phyloP scores from a whole-genome alignment of 2,797 vertebrate species.

The Scleropages formosus region DNA sequence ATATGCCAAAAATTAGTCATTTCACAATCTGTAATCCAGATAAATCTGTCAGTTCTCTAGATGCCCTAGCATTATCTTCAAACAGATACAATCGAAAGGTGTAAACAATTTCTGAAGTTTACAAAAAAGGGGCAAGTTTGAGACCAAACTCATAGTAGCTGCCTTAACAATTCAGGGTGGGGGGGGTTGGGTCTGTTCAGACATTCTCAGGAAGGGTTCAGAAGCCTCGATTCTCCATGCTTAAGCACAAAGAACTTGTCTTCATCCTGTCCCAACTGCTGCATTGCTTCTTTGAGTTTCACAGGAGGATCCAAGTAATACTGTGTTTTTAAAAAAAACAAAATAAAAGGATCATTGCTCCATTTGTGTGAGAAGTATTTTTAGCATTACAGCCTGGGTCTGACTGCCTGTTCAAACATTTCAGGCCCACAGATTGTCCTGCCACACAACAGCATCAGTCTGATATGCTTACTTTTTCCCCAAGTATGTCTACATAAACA shows the following conservation, averaged over 20 bases:
- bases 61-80: neutral
- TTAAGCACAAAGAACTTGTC: slow-evolving; percentile 86
- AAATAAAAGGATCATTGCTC: neutral
- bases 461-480: neutral
- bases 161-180: neutral
- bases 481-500: too few species aligned
- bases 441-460: neutral
- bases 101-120: too few species aligned
- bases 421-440: slow-evolving; percentile 4
- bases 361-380: neutral
- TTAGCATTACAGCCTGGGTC: slow-evolving; percentile 11
- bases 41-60: neutral
- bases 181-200: slow-evolving; percentile 53
- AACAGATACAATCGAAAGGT: too few species aligned
- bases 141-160: neutral
- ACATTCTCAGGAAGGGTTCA: slow-evolving; percentile 63
- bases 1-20: neutral
- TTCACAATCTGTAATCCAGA: neutral
- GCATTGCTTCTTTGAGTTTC: slow-evolving; percentile 80
- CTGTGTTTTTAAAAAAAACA: slow-evolving; percentile 64
- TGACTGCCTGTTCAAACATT: slow-evolving; percentile 20
- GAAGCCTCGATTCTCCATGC: slow-evolving; percentile 84
- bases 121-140: neutral
- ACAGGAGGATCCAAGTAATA: slow-evolving; percentile 86
- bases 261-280: slow-evolving; percentile 73